phyloP scores from a whole-genome alignment of 2,888 invertebrate genomes.

The Ganaspis brasiliensis region DNA sequence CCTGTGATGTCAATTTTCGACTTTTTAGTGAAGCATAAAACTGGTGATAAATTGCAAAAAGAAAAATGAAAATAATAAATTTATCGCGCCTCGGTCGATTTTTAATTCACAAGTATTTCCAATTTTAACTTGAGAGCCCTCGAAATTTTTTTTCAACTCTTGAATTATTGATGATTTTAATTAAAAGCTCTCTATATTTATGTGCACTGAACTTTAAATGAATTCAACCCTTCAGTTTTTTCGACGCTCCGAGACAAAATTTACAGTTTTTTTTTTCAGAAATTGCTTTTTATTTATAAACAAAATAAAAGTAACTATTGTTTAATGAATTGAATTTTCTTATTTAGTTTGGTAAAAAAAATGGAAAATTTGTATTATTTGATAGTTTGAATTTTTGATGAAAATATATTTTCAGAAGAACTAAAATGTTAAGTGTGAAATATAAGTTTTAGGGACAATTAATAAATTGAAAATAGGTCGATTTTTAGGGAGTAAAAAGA shows the following conservation, averaged over 20 bases:
- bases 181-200: constrained; percentile 15
- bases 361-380: too few species aligned
- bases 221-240: constrained; percentile 10
- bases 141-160: background rate
- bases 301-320: too few species aligned
- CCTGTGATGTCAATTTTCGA: background rate
- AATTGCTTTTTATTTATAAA: background rate
- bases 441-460: background rate
- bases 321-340: too few species aligned
- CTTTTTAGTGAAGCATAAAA: background rate
- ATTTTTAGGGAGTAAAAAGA: background rate
- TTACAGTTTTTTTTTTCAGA: background rate
- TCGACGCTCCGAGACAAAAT: too few species aligned
- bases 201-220: constrained; percentile 6
- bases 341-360: too few species aligned
- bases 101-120: background rate
- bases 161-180: constrained; percentile 18
- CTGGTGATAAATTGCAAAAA: background rate
- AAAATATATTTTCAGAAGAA: too few species aligned
- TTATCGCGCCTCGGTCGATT: background rate
- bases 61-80: background rate
- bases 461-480: constrained; percentile 2
- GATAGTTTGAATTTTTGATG: too few species aligned
- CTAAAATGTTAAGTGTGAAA: background rate
- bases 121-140: constrained; percentile 3